Evolutionary conservation across 64 coral and sea anemone genomes (phyloP).

Genomic region (Pocillopora damicornis): DNA sequence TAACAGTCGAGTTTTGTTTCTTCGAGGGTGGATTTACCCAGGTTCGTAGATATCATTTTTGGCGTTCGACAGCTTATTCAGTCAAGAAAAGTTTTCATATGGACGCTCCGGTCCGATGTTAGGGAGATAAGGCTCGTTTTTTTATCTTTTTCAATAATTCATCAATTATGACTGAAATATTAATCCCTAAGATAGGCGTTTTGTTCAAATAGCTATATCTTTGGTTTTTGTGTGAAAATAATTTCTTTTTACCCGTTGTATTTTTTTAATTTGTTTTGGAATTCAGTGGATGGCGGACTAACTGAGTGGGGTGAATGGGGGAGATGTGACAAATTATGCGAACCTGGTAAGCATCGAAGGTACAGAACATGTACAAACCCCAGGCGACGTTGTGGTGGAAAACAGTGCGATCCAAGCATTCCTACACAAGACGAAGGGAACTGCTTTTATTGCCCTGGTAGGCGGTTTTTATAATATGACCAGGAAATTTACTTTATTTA

Average conservation of each 20-base stretch:
- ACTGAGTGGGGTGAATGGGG: slow-evolving; percentile 62
- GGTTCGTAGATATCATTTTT: no score
- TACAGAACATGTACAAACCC: slow-evolving; percentile 49
- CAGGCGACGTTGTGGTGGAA: slow-evolving; percentile 64
- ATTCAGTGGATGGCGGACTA: slow-evolving; percentile 59
- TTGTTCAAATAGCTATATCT: no score
- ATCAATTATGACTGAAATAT: no score
- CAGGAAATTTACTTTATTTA: no score
- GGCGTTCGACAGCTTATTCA: no score
- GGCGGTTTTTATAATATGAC: background rate
- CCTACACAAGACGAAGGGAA: slow-evolving; percentile 16
- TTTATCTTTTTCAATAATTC: no score
- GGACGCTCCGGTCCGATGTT: no score
- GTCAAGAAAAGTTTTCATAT: no score
- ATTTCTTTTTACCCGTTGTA: no score
- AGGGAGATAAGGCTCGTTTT: no score
- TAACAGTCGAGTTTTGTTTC: background rate
- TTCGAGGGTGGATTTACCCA: background rate
- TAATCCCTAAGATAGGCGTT: no score
- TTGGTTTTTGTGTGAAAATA: no score
- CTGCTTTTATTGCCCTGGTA: slow-evolving; percentile 67
- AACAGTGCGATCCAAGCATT: slow-evolving; percentile 7
- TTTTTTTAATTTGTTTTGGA: background rate
- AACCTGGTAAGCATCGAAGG: slow-evolving; percentile 45
- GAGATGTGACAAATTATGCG: slow-evolving; percentile 67